Evolutionary conservation across 2,113 vertebrate species (phyloP).

Genomic region (Dicaeum eximium): DNA sequence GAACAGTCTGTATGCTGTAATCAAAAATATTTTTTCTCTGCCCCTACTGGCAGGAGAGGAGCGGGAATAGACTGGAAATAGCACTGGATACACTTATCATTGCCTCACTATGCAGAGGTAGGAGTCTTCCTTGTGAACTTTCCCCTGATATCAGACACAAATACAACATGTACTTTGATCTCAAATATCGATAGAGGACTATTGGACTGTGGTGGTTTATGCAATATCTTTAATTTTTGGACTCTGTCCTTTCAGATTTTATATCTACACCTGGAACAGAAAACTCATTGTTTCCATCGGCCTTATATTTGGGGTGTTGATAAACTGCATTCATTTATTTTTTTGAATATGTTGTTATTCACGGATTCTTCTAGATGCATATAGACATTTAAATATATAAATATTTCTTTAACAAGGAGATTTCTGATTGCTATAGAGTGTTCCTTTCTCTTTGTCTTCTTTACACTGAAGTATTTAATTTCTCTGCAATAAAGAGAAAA

Average conservation of each 20-base stretch:
- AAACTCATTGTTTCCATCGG: neutral
- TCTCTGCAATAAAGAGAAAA: neutral
- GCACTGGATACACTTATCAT: neutral
- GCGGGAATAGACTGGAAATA: neutral
- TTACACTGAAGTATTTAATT: neutral
- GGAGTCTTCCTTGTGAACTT: neutral
- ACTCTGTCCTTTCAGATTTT: neutral
- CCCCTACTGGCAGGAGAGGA: neutral
- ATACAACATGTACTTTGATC: neutral
- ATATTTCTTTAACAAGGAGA: neutral
- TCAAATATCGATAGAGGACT: neutral
- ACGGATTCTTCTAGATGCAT: neutral
- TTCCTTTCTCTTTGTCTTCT: neutral
- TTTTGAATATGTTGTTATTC: neutral
- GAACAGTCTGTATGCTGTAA: neutral
- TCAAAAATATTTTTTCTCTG: neutral
- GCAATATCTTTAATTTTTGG: neutral
- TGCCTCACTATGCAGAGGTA: neutral
- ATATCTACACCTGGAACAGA: neutral
- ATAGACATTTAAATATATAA: neutral
- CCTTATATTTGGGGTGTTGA: neutral
- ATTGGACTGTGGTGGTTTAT: neutral
- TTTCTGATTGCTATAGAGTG: neutral
- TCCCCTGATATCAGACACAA: neutral
- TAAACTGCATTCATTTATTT: neutral